These are phyloP conservation scores for Meriones unguiculatus DNA, from an alignment of 2,113 vertebrate genomes.

Conservation along the genomic window DNA sequence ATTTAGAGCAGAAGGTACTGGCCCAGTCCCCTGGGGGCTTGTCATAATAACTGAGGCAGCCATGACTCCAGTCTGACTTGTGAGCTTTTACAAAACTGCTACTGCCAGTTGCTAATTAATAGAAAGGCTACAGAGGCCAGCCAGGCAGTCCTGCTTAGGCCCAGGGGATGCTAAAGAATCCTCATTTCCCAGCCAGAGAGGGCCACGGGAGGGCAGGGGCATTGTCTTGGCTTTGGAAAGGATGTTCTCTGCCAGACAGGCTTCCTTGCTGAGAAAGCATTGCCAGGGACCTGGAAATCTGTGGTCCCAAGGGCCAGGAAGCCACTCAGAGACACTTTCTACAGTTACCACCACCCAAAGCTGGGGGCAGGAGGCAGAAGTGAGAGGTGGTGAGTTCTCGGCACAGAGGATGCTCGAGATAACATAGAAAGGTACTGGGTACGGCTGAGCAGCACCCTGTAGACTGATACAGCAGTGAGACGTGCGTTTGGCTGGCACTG, in stretches of 20 bases:
- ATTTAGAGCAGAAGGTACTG: constrained; percentile 34
- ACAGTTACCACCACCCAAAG: not conserved
- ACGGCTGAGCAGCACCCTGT: not conserved
- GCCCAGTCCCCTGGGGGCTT: not conserved
- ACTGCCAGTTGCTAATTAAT: constrained; percentile 78
- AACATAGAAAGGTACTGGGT: not conserved
- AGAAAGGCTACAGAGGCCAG: constrained; percentile 69
- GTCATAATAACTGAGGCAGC: not conserved
- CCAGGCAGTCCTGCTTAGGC: constrained; percentile 53
- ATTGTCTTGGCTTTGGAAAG: constrained; percentile 66
- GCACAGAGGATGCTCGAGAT: not conserved
- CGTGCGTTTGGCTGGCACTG: not conserved
- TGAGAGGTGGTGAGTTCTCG: constrained; percentile 15
- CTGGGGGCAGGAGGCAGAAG: not conserved
- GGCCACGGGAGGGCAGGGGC: constrained; percentile 58
- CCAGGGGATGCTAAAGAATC: constrained; percentile 67
- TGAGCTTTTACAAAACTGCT: constrained; percentile 49
- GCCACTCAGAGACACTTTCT: not conserved
- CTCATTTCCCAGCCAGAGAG: constrained; percentile 55
- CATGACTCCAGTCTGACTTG: constrained; percentile 27
- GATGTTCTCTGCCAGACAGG: constrained; percentile 63
- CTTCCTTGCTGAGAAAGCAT: constrained; percentile 49
- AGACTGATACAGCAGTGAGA: not conserved
- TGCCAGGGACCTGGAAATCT: constrained; percentile 61
- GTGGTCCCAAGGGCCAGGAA: constrained; percentile 12